phyloP scores from a whole-genome alignment of 2,888 invertebrate genomes.

The Trissolcus japonicus region DNA sequence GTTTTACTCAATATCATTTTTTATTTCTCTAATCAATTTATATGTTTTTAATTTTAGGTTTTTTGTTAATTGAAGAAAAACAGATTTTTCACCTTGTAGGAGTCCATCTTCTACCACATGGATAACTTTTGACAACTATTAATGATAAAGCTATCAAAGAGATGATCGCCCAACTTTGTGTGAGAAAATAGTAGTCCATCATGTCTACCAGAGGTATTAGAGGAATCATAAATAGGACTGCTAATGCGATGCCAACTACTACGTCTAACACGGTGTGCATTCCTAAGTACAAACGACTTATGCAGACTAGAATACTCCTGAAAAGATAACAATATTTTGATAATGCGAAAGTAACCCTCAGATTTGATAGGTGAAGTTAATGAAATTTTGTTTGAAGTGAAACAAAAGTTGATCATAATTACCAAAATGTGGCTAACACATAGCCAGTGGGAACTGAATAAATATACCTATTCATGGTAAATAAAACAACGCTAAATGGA shows the following conservation, averaged over 20 bases:
- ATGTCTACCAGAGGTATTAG: conserved; percentile 86
- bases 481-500: conserved; percentile 89
- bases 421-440: conserved; percentile 81
- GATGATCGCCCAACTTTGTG: conserved; percentile 81
- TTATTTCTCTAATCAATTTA: conserved; percentile 10
- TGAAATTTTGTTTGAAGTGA: background rate
- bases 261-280: conserved; percentile 95
- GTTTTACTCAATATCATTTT: background rate
- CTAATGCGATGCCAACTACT: conserved; percentile 85
- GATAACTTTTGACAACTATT: conserved; percentile 86
- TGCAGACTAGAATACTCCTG: conserved; percentile 86
- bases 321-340: conserved; percentile 51
- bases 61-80: too few relatives aligned
- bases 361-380: conserved; percentile 1
- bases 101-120: conserved; percentile 90
- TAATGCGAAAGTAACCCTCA: background rate
- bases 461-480: conserved; percentile 88
- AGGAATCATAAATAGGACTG: conserved; percentile 82
- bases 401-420: conserved; percentile 33
- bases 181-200: conserved; percentile 85
- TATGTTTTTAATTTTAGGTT: too few relatives aligned
- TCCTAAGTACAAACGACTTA: conserved; percentile 92
- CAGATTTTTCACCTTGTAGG: conserved; percentile 90
- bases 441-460: conserved; percentile 81
- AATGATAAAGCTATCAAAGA: conserved; percentile 82